Evolutionary conservation across 1,140 invertebrate genomes (phyloP), one percentile per base, ranked within the genome.

Genomic region (Temnothorax nylanderi): DNA sequence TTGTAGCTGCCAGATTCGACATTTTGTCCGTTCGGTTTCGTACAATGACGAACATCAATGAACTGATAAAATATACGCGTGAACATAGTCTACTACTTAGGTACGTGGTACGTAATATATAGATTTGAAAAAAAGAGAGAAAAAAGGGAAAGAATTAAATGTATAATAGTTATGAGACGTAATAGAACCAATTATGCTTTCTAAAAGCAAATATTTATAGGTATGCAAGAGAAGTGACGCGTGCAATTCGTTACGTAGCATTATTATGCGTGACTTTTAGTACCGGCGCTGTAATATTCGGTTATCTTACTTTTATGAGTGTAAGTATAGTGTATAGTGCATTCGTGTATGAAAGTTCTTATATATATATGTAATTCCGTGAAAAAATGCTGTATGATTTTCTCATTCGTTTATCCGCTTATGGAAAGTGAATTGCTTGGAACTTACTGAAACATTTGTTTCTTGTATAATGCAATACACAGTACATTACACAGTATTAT

Each of bases 271-370:
- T 76, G 18, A 72, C 58, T 5, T 67, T 71, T 3, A 80, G 82
- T 32, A 75, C 87, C 2, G 51, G 87, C 3, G 65, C 54, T 10
- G 78, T 89, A 37, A 75, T 86, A 54, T 88, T 88, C 26, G 80
- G 80, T 51, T 85, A 56, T 32, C 64, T 89, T 18, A 88, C 87
- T 26, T 64, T 89, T n/a, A 67, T 88, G 58, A 75, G 75, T n/a
- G 88, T 89, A 34, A 86, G 87, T 89, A 37, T 64, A 34, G n/a
- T 26, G 8, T 47, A 10, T 5, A 1, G 3, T 44, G 11, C 7
- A 58, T 64, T 16, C 8, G 3, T 21, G 3, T 34, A 8, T 21
- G 8, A 60, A 62, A 60, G 0, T 10, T 75, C 11, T 44, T 47
- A 21, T 8, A 4, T 16, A 11, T 49, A 49, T 11, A 41, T n/a